Percentiles rank a stretch among this genome's conserved stretches.
phyloP scores from a whole-genome alignment of 2,113 vertebrate species.

The Engystomops pustulosus region DNA sequence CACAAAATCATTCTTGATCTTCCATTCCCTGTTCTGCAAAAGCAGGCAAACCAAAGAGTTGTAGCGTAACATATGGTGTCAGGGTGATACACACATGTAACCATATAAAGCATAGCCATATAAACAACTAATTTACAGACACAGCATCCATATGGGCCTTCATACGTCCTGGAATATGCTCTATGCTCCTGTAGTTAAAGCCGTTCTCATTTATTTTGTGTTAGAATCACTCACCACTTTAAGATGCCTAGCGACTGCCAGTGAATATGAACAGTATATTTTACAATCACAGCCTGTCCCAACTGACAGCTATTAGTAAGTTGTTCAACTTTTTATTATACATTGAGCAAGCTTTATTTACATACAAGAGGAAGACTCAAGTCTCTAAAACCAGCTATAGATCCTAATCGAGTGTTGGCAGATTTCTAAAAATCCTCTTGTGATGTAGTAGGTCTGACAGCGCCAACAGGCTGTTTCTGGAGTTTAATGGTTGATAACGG shows the following conservation, averaged over 20 bases:
- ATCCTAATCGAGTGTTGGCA: not conserved
- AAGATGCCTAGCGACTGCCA: no score
- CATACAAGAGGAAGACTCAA: not conserved
- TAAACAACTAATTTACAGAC: not conserved
- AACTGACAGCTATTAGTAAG: no score
- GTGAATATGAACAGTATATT: no score
- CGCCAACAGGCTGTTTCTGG: not conserved
- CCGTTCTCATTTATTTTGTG: no score
- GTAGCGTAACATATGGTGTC: not conserved
- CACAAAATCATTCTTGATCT: not conserved
- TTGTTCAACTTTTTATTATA: no score
- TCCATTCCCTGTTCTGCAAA: conserved; percentile 8
- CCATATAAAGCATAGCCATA: not conserved
- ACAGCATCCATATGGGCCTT: not conserved
- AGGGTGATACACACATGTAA: not conserved
- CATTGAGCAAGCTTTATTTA: not conserved
- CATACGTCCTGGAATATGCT: not conserved
- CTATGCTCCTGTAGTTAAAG: not conserved
- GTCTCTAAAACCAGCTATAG: not conserved
- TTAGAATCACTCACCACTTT: no score
- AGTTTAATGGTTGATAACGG: conserved; percentile 5
- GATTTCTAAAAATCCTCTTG: not conserved
- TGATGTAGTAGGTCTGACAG: conserved; percentile 37
- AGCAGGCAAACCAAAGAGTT: not conserved
- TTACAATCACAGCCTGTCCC: no score